Base-by-base conservation (phyloP, 2,113 vertebrate species). In the Ptilorrhoa leucosticta region DNA sequence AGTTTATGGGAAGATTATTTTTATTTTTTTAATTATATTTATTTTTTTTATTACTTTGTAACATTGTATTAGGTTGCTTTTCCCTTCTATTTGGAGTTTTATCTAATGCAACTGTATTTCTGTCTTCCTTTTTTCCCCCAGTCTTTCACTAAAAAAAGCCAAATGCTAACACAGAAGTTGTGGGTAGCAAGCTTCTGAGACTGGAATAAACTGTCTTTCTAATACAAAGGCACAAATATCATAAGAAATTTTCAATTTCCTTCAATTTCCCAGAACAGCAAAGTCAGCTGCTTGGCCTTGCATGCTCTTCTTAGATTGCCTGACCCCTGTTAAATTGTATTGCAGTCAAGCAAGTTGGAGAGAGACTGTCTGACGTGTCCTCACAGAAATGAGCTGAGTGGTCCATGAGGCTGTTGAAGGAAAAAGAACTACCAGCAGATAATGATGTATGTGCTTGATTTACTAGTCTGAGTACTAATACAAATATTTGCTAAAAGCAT, bases 211-310 rank as follows among this genome's bases (percentile, higher is more conserved):
- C 71, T 73, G 27, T 20, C 48, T 83, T 73, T 83, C 60, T 75
- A 68, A 89, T 51, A 42, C 83, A 91, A 87, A 95, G 54, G 39
- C 31, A 87, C 48, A 69, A 81, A 61, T n/a, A 57, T 40, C 2
- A 8, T 64, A 53, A 42, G 73, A 57, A 79, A 85, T 53, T 64
- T 93, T 90, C 50, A 42, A 82, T 83, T 89, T 40, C 42, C 35
- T 89, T 92, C 71, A 63, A 70, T 77, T 77, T 90, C 64, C n/a
- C 50, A 61, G 78, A 95, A 93, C 48, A 88, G 79, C 45, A 91
- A 95, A 80, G 51, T 70, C 35, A 79, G 66, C 63, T 87, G 78
- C 63, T 84, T 7, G 3, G 73, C 77, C 83, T 75, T 68, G 48
- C 48, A 73, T 30, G 37, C 71, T 80, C 50, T 66, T 86, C 54